Evolutionary conservation across 1,140 invertebrate species (phyloP), one percentile per base, ranked within the genome.

Genomic region (Triops longicaudatus): DNA sequence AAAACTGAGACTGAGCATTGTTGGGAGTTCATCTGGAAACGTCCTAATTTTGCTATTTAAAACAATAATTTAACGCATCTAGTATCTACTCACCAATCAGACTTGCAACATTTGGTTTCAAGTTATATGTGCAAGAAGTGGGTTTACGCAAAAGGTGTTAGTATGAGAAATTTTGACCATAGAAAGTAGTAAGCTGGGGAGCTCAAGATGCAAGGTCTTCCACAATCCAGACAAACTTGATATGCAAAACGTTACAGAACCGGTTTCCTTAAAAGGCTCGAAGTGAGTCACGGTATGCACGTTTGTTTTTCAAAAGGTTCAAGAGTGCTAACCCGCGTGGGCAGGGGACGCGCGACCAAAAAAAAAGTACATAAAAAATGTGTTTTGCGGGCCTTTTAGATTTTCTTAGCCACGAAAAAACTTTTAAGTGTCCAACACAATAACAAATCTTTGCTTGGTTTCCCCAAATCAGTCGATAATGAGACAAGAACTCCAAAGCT

Each of bases 251-350:
- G 6, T 17, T 63, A 22, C 10, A 22, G 50, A 63, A 63, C 50
- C 50, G 50, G 50, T 63, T 63, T 63, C 50, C 50, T 63, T 63
- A 63, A 63, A 63, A 63, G 50, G 50, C 50, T 63, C 50, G 50
- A 63, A 63, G 50, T 63, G 50, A 63, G 50, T 63, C 50, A 63
- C 50, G 50, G 50, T 1, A 63, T 63, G 50, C 50, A 63, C 17
- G 22, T 63, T 17, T 22, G 50, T 7, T 22, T 63, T 63, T 63
- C 22, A 63, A 63, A 63, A 63, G 22, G 22, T 2, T 63, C 50
- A 63, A 63, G 50, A 63, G 22, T n/a, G 50, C 50, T 63, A 22
- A 63, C 50, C 50, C 50, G 22, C 22, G 50, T 63, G 50, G 50
- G 50, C 50, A 63, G 50, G 50, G 50, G 17, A 22, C 4, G 50